phyloP scores from a whole-genome alignment of 1,140 invertebrate genomes.

The Drosophila suzukii region DNA sequence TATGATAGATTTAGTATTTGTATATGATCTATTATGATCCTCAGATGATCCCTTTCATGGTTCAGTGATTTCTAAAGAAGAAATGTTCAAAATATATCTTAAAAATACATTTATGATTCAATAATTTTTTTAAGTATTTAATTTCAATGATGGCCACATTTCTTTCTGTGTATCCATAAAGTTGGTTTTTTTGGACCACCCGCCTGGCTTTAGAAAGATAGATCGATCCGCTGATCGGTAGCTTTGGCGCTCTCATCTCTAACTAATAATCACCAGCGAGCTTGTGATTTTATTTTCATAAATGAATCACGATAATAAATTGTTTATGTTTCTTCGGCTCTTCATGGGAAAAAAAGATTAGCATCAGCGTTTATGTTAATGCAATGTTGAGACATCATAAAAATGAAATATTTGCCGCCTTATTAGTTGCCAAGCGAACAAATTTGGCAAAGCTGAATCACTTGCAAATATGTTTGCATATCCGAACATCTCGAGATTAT shows the following conservation, averaged over 20 bases:
- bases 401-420: slow-evolving; percentile 70
- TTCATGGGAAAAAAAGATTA: slow-evolving; percentile 83
- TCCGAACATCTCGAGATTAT: slow-evolving; percentile 19
- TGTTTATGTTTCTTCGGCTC: slow-evolving; percentile 68
- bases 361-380: slow-evolving; percentile 78
- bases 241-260: slow-evolving; percentile 65
- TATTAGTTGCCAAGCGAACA: slow-evolving; percentile 32
- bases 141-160: background rate
- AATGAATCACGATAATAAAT: slow-evolving; percentile 82
- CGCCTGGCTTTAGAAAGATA: slow-evolving; percentile 48
- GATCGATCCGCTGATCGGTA: slow-evolving; percentile 60
- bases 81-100: background rate
- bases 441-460: slow-evolving; percentile 57
- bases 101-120: background rate
- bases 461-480: slow-evolving; percentile 58
- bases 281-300: slow-evolving; percentile 72
- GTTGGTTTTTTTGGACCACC: slow-evolving; percentile 55
- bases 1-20: too few relatives aligned
- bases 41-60: too few relatives aligned
- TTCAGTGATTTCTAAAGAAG: too few relatives aligned
- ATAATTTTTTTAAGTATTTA: too few relatives aligned
- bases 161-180: background rate
- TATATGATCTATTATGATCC: too few relatives aligned
- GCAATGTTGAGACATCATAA: slow-evolving; percentile 71
- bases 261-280: slow-evolving; percentile 67